phyloP scores from a whole-genome alignment of 2,113 vertebrate species.

The Entelurus aequoreus region DNA sequence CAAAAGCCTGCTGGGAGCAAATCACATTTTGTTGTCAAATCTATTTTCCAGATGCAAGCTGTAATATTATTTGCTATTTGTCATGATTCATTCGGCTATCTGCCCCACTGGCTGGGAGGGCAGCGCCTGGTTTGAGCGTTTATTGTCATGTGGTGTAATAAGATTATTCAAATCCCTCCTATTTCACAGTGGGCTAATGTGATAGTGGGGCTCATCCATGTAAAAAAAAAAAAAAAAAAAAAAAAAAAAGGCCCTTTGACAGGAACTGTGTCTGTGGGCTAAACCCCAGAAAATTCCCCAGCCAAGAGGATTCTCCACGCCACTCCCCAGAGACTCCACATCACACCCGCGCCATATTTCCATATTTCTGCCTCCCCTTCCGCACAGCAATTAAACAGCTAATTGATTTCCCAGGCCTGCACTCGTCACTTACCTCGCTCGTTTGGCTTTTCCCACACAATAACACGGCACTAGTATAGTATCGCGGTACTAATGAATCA shows the following conservation, averaged over 20 bases:
- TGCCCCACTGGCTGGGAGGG: slow-evolving; percentile 42
- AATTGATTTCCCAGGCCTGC: slow-evolving; percentile 56
- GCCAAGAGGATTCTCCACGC: slow-evolving; percentile 68
- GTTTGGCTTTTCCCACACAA: slow-evolving; percentile 26
- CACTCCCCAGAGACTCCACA: slow-evolving; percentile 54
- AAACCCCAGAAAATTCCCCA: slow-evolving; percentile 62
- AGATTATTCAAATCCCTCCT: slow-evolving; percentile 73
- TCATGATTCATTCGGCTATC: slow-evolving; percentile 1
- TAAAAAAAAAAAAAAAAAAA: slow-evolving; percentile 10
- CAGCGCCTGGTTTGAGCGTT: slow-evolving; percentile 60
- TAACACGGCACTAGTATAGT: too few relatives aligned
- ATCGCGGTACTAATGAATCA: too few relatives aligned
- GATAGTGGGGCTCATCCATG: slow-evolving; percentile 58
- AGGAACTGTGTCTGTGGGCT: slow-evolving; percentile 58
- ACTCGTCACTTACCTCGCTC: slow-evolving; percentile 57
- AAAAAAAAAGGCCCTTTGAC: slow-evolving; percentile 49
- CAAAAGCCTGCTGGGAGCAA: neutral
- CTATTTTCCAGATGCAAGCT: slow-evolving; percentile 3
- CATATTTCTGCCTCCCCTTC: slow-evolving; percentile 37
- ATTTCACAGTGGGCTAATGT: slow-evolving; percentile 62
- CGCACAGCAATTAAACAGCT: slow-evolving; percentile 57
- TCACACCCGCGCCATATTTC: slow-evolving; percentile 30
- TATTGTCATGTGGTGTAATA: slow-evolving; percentile 68
- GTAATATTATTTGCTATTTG: slow-evolving; percentile 12
- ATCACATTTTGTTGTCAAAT: neutral